phyloP scores from a whole-genome alignment of 2,113 vertebrate genomes.

The Trinectes maculatus region DNA sequence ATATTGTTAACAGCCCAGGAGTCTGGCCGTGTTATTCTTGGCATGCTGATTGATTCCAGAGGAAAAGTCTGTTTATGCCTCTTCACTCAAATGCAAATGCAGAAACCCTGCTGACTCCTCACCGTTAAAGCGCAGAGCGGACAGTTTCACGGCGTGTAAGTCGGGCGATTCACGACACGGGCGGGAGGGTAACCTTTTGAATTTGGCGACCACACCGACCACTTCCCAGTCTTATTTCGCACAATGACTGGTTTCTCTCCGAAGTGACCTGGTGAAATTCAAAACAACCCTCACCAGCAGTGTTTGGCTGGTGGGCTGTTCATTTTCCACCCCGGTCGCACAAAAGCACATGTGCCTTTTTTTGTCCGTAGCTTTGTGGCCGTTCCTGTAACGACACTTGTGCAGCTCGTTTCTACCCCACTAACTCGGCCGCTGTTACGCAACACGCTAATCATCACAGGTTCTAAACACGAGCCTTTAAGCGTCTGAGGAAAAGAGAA shows the following conservation, averaged over 20 bases:
- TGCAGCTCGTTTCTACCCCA: constrained; percentile 53
- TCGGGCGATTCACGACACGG: too few relatives aligned
- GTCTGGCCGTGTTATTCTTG: constrained; percentile 60
- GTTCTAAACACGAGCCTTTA: constrained; percentile 32
- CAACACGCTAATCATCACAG: constrained; percentile 37
- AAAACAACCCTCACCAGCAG: constrained; percentile 6
- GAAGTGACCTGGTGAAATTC: constrained; percentile 1
- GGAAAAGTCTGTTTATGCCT: constrained; percentile 58
- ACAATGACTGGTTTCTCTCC: background rate
- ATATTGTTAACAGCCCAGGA: constrained; percentile 58
- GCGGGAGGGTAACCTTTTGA: constrained; percentile 4
- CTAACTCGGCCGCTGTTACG: constrained; percentile 39
- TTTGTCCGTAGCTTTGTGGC: background rate
- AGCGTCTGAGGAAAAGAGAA: constrained; percentile 30
- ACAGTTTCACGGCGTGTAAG: too few relatives aligned
- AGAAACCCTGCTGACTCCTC: constrained; percentile 22
- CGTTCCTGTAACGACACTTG: constrained; percentile 13
- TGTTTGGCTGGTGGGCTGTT: constrained; percentile 9
- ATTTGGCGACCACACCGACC: background rate
- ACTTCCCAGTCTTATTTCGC: too few relatives aligned
- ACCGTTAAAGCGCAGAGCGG: background rate
- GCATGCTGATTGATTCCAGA: constrained; percentile 65
- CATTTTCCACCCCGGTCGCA: constrained; percentile 8
- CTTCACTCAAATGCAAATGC: constrained; percentile 13
- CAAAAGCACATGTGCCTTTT: background rate